Evolutionary conservation across 2,797 vertebrate genomes (phyloP), one percentile per base, ranked within the genome.

Genomic region (Schizopygopsis malacanthus): DNA sequence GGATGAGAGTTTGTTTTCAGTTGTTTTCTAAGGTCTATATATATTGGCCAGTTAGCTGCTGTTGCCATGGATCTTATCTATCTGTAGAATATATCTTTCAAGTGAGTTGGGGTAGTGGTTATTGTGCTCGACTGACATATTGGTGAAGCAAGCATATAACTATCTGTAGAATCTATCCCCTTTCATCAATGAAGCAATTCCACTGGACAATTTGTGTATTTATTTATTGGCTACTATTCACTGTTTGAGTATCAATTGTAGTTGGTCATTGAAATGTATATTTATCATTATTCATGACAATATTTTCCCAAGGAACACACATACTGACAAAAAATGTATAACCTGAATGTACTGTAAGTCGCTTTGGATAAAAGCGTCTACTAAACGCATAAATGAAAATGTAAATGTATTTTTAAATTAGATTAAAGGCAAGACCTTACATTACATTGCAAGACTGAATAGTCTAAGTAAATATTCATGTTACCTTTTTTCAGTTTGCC

Each of bases 1-100:
- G 18, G 3, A 83, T 33, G 37, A 67, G 4, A 77, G 47, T 28
- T 77, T 83, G 47, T 41, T 61, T 39, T 80, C 33, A 59, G 52
- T 41, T 43, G 50, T 33, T 82, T 41, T 65, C 59, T 79, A 7
- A 79, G 41, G 67, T n/a, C 59, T 56, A 33, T 33, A 12, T 12
- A 12, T 47, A 12, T 13, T 0, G 69, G n/a, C 15, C 18, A 28
- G 43, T 28, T 71, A 43, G 41, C 12, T 72, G 70, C 22, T 72
- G 41, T 25, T 45, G 22, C 45, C 41, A 47, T 25, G 41, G 13
- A 25, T 72, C 41, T 73, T 10, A 4, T 47, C 43, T 25, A 13
- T 72, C 43, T 72, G 8, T 50, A 28, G 6, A 15, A 6, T 41
- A 20, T 54, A 20, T 54, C 52, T 10, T 9, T 43, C 41, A 43